Percentiles rank a stretch among this genome's conserved stretches.
Evolutionary conservation across 2,113 vertebrate genomes (phyloP).

Genomic region (Pangasianodon gigas): DNA sequence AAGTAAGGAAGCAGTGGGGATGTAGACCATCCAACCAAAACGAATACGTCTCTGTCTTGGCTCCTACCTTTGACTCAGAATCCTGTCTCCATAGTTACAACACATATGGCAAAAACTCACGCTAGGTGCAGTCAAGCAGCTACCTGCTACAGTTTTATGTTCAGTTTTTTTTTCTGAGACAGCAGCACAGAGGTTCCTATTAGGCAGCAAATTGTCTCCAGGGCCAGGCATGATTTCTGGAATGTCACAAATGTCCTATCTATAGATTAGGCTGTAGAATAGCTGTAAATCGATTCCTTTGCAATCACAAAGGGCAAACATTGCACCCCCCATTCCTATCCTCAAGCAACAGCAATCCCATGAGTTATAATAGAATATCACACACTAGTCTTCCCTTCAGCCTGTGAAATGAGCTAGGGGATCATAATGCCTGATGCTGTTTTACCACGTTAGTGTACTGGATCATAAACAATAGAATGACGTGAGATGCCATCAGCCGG

Average conservation of each 20-base stretch:
- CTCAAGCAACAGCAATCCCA: constrained; percentile 7
- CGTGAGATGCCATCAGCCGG: constrained; percentile 50
- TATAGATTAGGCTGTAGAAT: constrained; percentile 39
- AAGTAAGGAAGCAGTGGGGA: constrained; percentile 17
- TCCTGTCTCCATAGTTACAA: constrained; percentile 48
- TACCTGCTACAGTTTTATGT: constrained; percentile 32
- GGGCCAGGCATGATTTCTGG: constrained; percentile 38
- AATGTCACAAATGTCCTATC: constrained; percentile 39
- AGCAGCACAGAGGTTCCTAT: constrained; percentile 34
- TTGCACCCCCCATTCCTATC: constrained; percentile 4
- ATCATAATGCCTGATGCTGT: constrained; percentile 45
- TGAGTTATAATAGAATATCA: constrained; percentile 44
- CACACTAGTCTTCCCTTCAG: constrained; percentile 17
- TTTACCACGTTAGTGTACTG: constrained; percentile 23
- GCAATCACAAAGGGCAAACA: constrained; percentile 47
- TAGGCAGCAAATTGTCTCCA: constrained; percentile 42
- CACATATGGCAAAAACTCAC: background rate
- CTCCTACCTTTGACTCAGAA: constrained; percentile 28
- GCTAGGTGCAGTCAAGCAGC: constrained; percentile 11
- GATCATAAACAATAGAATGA: constrained; percentile 58
- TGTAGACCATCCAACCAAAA: constrained; percentile 14
- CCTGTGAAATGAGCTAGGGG: constrained; percentile 39
- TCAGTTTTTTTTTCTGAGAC: constrained; percentile 33
- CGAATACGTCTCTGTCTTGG: constrained; percentile 3
- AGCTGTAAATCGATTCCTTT: constrained; percentile 53